These are phyloP conservation scores for Athene cunicularia DNA, from an alignment of 2,113 vertebrate genomes.

Conservation along the genomic window DNA sequence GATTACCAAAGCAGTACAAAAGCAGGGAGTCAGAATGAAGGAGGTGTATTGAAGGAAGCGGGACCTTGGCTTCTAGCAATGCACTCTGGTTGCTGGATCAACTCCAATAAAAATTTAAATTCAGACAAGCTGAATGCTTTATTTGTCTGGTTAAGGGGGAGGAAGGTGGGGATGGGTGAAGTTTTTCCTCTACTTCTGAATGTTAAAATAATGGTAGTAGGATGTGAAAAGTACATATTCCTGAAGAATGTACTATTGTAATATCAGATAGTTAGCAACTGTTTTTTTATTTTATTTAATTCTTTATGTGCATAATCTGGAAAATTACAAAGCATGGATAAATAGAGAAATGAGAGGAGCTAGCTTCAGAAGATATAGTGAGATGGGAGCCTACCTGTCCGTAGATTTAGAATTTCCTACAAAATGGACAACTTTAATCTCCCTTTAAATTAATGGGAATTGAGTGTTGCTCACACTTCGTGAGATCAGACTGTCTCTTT, in stretches of 20 bases:
- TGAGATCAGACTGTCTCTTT: background rate
- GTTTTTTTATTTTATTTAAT: background rate
- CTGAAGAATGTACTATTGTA: background rate
- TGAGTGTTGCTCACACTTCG: background rate
- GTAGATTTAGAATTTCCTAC: background rate
- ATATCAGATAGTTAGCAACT: background rate
- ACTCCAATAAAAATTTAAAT: slow-evolving; percentile 68
- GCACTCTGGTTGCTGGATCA: slow-evolving; percentile 38
- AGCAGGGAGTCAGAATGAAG: slow-evolving; percentile 62
- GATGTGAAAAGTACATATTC: background rate
- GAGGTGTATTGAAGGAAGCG: slow-evolving; percentile 56
- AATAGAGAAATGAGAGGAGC: background rate
- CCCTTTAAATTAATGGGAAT: background rate
- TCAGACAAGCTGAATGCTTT: slow-evolving; percentile 64
- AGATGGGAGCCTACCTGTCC: background rate
- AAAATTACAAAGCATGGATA: background rate
- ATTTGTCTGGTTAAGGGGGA: slow-evolving; percentile 54
- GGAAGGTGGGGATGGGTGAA: slow-evolving; percentile 41
- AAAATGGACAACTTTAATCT: background rate
- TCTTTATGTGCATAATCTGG: background rate
- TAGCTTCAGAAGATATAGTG: background rate
- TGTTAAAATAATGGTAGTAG: background rate
- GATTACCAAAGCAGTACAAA: slow-evolving; percentile 60
- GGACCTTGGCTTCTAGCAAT: slow-evolving; percentile 55
- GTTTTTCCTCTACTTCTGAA: slow-evolving; percentile 32